phyloP scores from a whole-genome alignment of 2,113 vertebrate species.

The Synchiropus splendidus region DNA sequence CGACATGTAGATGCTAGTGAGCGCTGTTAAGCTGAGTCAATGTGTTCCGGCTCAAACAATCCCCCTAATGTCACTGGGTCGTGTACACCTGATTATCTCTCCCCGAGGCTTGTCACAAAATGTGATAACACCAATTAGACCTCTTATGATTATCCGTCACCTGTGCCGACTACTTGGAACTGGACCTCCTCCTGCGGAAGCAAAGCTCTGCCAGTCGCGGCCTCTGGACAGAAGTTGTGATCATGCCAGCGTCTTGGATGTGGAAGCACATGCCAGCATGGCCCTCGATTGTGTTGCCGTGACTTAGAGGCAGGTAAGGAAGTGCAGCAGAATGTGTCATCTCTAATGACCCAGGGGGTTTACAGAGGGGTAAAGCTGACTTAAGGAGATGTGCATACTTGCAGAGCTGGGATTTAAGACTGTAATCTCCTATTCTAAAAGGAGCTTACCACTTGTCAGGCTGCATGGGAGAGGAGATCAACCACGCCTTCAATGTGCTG shows the following conservation, averaged over 20 bases:
- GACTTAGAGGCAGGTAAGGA: background rate
- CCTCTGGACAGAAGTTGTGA: too few species aligned
- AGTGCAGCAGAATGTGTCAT: slow-evolving; percentile 14
- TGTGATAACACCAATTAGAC: slow-evolving; percentile 20
- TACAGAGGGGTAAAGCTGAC: slow-evolving; percentile 42
- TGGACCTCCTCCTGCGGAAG: background rate
- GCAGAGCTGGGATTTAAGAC: slow-evolving; percentile 61
- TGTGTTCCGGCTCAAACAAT: background rate
- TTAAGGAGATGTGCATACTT: slow-evolving; percentile 55
- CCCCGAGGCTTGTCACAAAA: slow-evolving; percentile 12
- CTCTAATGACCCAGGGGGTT: slow-evolving; percentile 48
- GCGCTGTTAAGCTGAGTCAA: background rate
- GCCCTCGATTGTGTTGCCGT: too few species aligned
- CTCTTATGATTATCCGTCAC: slow-evolving; percentile 3
- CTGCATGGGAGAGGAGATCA: slow-evolving; percentile 34
- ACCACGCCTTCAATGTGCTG: slow-evolving; percentile 17
- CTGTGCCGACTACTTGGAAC: too few species aligned
- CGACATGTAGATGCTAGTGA: too few species aligned
- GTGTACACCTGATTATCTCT: slow-evolving; percentile 15
- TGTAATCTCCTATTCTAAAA: slow-evolving; percentile 55
- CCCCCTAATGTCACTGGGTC: slow-evolving; percentile 3
- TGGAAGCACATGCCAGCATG: too few species aligned
- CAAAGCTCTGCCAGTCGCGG: too few species aligned
- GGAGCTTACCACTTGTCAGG: slow-evolving; percentile 50
- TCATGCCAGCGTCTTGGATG: too few species aligned